Base-by-base conservation (phyloP, 2,797 vertebrate genomes). In the Protonibea diacanthus region DNA sequence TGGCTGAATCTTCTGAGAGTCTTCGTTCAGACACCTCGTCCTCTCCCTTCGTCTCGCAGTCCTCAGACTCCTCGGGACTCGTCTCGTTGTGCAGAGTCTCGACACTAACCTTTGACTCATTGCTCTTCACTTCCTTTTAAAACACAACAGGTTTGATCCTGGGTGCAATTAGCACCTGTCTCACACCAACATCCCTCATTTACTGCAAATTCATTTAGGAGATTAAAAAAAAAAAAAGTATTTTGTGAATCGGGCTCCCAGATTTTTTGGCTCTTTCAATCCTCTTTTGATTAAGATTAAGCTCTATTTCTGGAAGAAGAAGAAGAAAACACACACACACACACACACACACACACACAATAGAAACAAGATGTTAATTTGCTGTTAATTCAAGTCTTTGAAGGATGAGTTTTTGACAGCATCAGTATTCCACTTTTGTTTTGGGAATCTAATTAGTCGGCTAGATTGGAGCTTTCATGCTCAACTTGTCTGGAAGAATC, bases 401-500 rank as follows among this genome's bases (percentile, higher is more conserved):
- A 88, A 76, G 77, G 84, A 89, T 80, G 88, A 76, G 61, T 88
- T 90, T 88, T 80, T 89, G 89, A 90, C 88, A 60, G 77, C 88
- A 73, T 92, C 90, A 91, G 90, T 88, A 84, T 92, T 91, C 87
- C 76, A 79, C 83, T 90, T 92, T 90, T 89, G 90, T 92, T 90
- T 87, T 67, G 87, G 33, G 85, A 89, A 92, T 90, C 86, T 88
- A 92, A 93, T 94, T 92, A 93, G 90, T 85, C 80, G 48, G 84
- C 82, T 70, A 88, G 91, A 93, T 92, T 90, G 80, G 88, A 86
- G 90, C 91, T 88, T 90, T 93, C 91, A 91, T 89, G 91, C 92
- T 90, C 86, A 91, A 89, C 88, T 91, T 89, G 89, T 91, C 88
- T 71, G 88, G 61, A 80, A 88, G 87, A 92, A 89, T 89, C 76